phyloP scores from a whole-genome alignment of 2,797 vertebrate genomes.

The Nyctalus aviator region DNA sequence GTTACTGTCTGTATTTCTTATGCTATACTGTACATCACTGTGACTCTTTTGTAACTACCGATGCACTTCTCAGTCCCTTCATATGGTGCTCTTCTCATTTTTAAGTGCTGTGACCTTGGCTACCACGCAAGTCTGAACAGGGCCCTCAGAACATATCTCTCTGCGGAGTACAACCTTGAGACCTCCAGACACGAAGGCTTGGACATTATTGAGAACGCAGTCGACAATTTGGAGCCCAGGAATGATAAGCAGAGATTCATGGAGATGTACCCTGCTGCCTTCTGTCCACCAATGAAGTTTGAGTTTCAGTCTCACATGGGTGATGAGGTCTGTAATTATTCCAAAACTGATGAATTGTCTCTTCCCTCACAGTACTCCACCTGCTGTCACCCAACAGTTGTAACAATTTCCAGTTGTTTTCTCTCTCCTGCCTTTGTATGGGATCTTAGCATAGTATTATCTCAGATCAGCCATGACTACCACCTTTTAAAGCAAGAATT shows the following conservation, averaged over 20 bases:
- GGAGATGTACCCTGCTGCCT: slow-evolving; percentile 98
- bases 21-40: not conserved
- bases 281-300: slow-evolving; percentile 97
- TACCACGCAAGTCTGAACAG: slow-evolving; percentile 98
- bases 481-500: not conserved
- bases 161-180: slow-evolving; percentile 99
- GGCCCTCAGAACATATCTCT: slow-evolving; percentile 97
- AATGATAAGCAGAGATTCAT: slow-evolving; percentile 98
- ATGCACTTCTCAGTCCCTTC: not conserved
- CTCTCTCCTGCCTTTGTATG: not conserved
- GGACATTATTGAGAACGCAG: slow-evolving; percentile 99
- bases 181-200: slow-evolving; percentile 98
- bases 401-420: slow-evolving; percentile 1
- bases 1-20: not conserved
- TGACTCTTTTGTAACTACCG: not conserved
- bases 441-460: not conserved
- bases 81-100: slow-evolving; percentile 47
- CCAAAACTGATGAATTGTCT: slow-evolving; percentile 20
- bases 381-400: not conserved
- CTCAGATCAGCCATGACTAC: not conserved
- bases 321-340: slow-evolving; percentile 92
- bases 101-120: slow-evolving; percentile 97
- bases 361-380: not conserved
- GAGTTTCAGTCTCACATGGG: slow-evolving; percentile 99
- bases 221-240: slow-evolving; percentile 97